Conservation (phyloP, 2,113 vertebrate species). For the Trochalopteron elliotii region DNA sequence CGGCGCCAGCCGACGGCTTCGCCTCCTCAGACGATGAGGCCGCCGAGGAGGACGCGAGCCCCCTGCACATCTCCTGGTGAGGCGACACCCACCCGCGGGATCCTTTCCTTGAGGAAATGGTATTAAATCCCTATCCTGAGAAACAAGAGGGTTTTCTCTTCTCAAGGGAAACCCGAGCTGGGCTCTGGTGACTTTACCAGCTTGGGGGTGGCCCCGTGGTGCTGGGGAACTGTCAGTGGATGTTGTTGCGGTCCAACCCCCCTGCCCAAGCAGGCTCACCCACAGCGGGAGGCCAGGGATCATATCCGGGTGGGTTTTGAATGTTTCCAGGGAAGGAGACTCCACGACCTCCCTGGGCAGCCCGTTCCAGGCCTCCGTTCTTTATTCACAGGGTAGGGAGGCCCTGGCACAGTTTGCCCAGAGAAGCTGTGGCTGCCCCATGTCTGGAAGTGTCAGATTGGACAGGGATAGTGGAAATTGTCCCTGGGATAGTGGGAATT, state of each 20-base stretch:
- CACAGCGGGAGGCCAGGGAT: not conserved
- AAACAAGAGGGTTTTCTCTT: not conserved
- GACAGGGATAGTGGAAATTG: too few species aligned
- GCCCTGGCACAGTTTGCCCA: not conserved
- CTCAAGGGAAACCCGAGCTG: not conserved
- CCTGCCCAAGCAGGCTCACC: not conserved
- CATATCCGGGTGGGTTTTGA: not conserved
- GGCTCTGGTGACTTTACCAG: too few species aligned
- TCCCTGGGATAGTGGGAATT: not conserved
- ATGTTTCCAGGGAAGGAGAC: not conserved
- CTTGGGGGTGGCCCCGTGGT: too few species aligned
- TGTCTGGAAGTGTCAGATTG: not conserved
- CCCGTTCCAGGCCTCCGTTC: not conserved
- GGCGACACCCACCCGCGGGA: not conserved
- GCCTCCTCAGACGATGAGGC: conserved; percentile 88
- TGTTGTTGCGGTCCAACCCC: not conserved
- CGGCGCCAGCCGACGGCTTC: conserved; percentile 75
- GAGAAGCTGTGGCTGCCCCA: not conserved
- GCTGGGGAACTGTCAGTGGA: fast-evolving
- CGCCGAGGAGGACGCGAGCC: conserved; percentile 73
- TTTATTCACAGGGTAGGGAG: fast-evolving
- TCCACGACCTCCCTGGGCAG: not conserved
- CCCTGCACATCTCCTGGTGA: conserved; percentile 85
- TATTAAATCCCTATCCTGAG: not conserved
- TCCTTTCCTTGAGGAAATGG: not conserved